Conservation (phyloP, 2,797 vertebrate species). For the Brachymystax lenok region DNA sequence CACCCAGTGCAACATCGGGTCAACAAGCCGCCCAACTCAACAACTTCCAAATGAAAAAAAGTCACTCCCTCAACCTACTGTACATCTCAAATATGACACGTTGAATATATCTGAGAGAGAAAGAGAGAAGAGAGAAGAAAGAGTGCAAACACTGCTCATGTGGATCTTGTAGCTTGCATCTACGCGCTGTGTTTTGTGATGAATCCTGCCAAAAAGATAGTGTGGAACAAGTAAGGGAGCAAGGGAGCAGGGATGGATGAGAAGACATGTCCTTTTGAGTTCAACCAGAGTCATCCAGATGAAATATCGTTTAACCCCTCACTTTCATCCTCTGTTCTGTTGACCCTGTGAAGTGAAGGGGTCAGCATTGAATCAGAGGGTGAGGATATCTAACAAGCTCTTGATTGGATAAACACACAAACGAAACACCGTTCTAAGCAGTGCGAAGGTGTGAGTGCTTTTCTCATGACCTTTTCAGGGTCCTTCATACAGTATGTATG, state of each 20-base stretch:
- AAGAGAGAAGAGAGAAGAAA: neutral
- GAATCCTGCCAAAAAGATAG: neutral
- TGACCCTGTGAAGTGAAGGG: neutral
- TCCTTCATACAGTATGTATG: neutral
- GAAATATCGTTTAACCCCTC: neutral
- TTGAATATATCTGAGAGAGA: neutral
- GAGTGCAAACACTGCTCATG: neutral
- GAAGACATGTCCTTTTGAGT: neutral
- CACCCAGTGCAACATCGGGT: conserved; percentile 31
- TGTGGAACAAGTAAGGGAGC: neutral
- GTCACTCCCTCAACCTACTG: neutral
- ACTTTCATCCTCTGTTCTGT: neutral
- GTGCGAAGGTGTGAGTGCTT: neutral
- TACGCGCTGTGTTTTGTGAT: neutral
- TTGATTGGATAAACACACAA: neutral
- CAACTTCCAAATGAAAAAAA: conserved; percentile 12
- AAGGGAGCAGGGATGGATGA: neutral
- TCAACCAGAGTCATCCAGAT: neutral
- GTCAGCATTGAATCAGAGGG: neutral
- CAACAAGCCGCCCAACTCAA: conserved; percentile 6
- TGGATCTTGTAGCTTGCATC: neutral
- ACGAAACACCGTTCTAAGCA: neutral
- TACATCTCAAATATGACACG: neutral
- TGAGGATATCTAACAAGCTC: neutral
- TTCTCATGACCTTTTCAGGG: neutral